phyloP scores from a whole-genome alignment of 2,888 invertebrate species.

The Dinocampus coccinellae region DNA sequence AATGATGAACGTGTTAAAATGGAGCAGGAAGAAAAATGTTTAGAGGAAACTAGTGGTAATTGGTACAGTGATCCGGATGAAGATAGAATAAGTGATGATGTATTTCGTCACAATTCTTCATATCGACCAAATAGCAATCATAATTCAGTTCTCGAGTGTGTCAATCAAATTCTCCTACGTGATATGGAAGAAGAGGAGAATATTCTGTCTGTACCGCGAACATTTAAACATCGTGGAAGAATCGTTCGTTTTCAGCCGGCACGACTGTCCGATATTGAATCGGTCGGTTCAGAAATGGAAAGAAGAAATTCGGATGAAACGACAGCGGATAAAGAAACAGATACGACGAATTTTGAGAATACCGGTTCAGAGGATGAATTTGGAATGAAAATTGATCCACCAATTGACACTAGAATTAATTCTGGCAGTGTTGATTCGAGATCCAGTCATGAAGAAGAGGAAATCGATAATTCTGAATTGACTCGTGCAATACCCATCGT shows the following conservation, averaged over 20 bases:
- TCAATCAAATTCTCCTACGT: conserved; percentile 86
- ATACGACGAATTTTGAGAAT: conserved; percentile 51
- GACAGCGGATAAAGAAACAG: conserved; percentile 43
- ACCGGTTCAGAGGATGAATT: conserved; percentile 62
- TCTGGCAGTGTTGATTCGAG: conserved; percentile 38
- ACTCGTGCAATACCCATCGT: conserved; percentile 62
- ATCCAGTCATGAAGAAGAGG: conserved; percentile 48
- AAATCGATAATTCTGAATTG: conserved; percentile 47
- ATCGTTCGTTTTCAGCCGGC: conserved; percentile 66
- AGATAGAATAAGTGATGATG: conserved; percentile 75
- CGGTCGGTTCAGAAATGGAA: conserved; percentile 67
- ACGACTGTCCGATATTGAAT: conserved; percentile 65
- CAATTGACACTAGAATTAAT: conserved; percentile 24
- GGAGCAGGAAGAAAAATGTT: conserved; percentile 52
- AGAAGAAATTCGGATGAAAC: conserved; percentile 65
- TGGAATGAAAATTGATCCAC: conserved; percentile 54
- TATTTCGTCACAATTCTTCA: conserved; percentile 60
- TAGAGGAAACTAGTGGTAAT: conserved; percentile 76
- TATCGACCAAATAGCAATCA: conserved; percentile 76
- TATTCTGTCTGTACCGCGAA: conserved; percentile 62
- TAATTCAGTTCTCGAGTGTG: conserved; percentile 88
- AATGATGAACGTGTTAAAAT: conserved; percentile 48
- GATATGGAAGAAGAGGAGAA: conserved; percentile 74
- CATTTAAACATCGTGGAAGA: conserved; percentile 65
- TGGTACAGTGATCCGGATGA: conserved; percentile 89